Percentiles rank a stretch among this genome's conserved stretches.
These are phyloP conservation scores for Elysia chlorotica DNA, from an alignment of 1,140 invertebrate species.

Conservation along the genomic window DNA sequence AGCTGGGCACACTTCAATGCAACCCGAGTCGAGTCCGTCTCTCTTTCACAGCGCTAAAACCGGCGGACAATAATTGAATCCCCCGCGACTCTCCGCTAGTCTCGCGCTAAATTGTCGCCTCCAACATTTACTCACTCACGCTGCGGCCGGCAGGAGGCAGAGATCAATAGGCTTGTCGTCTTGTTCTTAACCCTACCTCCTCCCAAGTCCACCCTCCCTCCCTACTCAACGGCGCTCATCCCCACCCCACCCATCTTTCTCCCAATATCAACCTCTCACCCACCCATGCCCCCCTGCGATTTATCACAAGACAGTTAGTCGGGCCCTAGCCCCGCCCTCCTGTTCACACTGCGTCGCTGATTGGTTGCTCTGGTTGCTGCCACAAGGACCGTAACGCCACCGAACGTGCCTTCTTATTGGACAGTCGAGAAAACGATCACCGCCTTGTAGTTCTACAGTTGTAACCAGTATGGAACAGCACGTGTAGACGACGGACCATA, in stretches of 20 bases:
- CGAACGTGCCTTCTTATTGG: no score
- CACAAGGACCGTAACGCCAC: neutral
- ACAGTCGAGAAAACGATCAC: no score
- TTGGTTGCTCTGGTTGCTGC: no score
- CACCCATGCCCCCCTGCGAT: constrained; percentile 2
- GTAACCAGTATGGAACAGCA: no score
- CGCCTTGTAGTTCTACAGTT: no score
- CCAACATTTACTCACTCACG: constrained; percentile 21
- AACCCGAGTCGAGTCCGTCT: neutral
- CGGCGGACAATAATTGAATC: constrained; percentile 13
- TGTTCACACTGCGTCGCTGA: neutral
- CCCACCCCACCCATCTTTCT: neutral
- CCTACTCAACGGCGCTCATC: no score
- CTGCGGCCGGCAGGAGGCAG: neutral
- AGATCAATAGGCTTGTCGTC: constrained; percentile 22
- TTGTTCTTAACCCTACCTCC: no score
- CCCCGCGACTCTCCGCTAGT: neutral
- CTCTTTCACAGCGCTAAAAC: neutral
- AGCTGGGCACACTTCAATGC: neutral
- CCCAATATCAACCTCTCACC: neutral
- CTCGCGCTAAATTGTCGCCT: constrained; percentile 5
- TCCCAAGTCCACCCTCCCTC: no score
- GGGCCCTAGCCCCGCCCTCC: neutral
- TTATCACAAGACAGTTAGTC: neutral
- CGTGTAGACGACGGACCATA: no score